These are phyloP conservation scores for Pandion haliaetus DNA, from an alignment of 2,113 vertebrate species.

Conservation along the genomic window DNA sequence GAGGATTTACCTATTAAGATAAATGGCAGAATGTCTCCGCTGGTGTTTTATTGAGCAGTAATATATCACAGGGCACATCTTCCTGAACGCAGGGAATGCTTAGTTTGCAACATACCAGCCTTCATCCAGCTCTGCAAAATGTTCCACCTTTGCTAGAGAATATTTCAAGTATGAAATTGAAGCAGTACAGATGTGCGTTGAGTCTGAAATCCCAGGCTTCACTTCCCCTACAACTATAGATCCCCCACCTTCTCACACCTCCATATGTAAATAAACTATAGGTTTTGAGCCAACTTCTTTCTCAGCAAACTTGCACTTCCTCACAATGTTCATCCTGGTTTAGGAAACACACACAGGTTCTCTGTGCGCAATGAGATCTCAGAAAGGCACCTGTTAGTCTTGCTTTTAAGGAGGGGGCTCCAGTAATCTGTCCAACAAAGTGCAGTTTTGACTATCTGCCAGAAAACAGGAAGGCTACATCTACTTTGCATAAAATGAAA, in stretches of 20 bases:
- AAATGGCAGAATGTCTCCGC: neutral
- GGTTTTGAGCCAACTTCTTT: neutral
- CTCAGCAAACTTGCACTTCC: neutral
- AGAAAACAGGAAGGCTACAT: neutral
- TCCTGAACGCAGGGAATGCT: neutral
- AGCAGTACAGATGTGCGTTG: no score
- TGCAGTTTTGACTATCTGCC: neutral
- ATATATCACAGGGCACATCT: neutral
- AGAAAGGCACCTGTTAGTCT: neutral
- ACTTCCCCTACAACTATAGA: neutral
- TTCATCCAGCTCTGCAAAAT: neutral
- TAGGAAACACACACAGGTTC: neutral
- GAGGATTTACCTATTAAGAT: neutral
- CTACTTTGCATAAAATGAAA: neutral
- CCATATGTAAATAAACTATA: neutral
- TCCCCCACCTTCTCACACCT: constrained; percentile 13
- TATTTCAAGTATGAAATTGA: neutral
- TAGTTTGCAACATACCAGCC: neutral
- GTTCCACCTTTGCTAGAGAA: neutral
- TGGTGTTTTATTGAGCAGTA: neutral
- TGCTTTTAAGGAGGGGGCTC: neutral
- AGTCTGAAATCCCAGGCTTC: neutral
- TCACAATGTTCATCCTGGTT: neutral
- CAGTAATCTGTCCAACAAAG: neutral
- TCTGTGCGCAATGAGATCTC: neutral